Percentiles rank a stretch among this genome's conserved stretches.
These are phyloP conservation scores for Ctenosaura bakeri DNA, from an alignment of 2,797 vertebrate genomes.

Conservation along the genomic window DNA sequence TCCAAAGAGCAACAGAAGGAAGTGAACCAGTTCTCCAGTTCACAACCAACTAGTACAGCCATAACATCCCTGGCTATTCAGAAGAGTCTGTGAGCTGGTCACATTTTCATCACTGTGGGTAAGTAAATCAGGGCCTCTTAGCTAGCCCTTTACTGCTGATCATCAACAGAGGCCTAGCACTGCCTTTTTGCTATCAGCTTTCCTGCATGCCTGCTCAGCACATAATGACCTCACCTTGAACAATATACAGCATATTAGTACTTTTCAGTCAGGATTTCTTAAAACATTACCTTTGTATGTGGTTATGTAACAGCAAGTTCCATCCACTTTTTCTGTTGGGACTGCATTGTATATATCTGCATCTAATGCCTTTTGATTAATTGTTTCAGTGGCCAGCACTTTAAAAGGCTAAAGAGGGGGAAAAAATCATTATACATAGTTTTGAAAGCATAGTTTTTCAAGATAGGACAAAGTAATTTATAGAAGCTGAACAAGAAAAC, in stretches of 20 bases:
- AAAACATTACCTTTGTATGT: slow-evolving; percentile 84
- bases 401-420: slow-evolving; percentile 87
- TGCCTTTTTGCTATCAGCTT: background rate
- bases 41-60: no score
- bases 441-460: background rate
- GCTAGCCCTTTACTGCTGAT: background rate
- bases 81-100: background rate
- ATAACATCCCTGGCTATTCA: no score
- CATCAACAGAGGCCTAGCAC: background rate
- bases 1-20: background rate
- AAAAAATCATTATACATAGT: slow-evolving; percentile 45
- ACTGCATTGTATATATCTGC: slow-evolving; percentile 84
- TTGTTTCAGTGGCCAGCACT: slow-evolving; percentile 89
- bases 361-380: slow-evolving; percentile 87
- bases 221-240: background rate
- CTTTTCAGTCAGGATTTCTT: background rate
- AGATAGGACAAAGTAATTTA: background rate
- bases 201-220: background rate
- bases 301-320: slow-evolving; percentile 95
- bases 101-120: background rate
- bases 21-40: no score
- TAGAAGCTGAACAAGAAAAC: background rate
- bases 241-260: background rate
- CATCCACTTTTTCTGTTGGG: slow-evolving; percentile 94
- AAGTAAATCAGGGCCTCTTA: background rate